phyloP scores from a whole-genome alignment of 2,113 vertebrate genomes.

The Xyliphius kryptos region DNA sequence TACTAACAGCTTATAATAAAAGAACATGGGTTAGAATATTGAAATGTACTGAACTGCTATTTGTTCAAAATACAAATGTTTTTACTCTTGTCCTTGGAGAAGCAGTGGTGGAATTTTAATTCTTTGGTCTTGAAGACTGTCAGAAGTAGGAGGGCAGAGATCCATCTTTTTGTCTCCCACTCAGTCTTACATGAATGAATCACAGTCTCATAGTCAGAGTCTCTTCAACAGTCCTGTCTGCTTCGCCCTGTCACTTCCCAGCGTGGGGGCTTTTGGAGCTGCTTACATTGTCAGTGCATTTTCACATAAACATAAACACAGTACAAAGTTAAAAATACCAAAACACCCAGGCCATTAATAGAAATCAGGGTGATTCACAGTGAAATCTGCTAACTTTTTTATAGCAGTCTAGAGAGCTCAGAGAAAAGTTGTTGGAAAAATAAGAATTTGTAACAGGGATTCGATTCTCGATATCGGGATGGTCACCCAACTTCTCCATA shows the following conservation, averaged over 20 bases:
- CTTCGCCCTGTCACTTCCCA: slow-evolving; percentile 14
- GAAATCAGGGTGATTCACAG: not conserved
- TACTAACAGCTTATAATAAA: no score
- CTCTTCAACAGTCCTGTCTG: slow-evolving; percentile 4
- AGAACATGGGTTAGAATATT: slow-evolving; percentile 31
- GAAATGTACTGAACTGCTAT: slow-evolving; percentile 19
- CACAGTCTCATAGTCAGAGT: slow-evolving; percentile 11
- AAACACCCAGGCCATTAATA: slow-evolving; percentile 5
- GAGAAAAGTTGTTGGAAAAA: no score
- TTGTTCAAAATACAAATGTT: slow-evolving; percentile 30
- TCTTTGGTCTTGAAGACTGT: slow-evolving; percentile 37
- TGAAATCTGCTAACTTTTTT: no score
- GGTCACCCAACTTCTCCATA: no score
- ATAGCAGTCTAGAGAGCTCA: no score
- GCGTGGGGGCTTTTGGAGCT: slow-evolving; percentile 16
- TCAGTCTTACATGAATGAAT: slow-evolving; percentile 39
- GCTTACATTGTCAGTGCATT: slow-evolving; percentile 5
- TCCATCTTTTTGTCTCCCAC: slow-evolving; percentile 30
- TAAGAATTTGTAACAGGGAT: no score
- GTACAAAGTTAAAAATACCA: slow-evolving; percentile 8
- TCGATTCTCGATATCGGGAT: no score
- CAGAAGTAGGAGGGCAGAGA: slow-evolving; percentile 32
- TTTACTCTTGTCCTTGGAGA: slow-evolving; percentile 22
- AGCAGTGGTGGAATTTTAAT: slow-evolving; percentile 23
- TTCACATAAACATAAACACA: slow-evolving; percentile 24